Evolutionary conservation across 2,888 invertebrate species (phyloP), one percentile per base, ranked within the genome.

Genomic region (Leptothorax acervorum): DNA sequence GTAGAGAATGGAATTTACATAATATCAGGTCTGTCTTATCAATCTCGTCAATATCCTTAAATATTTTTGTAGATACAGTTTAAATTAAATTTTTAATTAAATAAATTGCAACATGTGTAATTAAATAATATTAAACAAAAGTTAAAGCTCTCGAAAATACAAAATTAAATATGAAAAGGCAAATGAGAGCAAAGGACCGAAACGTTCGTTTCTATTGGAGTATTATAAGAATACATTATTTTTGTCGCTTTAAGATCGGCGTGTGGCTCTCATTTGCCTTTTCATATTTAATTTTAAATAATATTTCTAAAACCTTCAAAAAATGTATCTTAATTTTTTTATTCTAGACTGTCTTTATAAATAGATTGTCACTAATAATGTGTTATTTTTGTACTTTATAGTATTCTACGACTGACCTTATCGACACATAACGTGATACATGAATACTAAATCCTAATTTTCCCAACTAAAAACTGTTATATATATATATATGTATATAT

Each of bases 351-450:
- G n/a, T 12, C 8, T 66, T 78, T 60, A 23, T 39, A 48, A 60
- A 45, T 48, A 45, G 8, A 48, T 48, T 31, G 18, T 15, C 12
- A 28, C 6, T 35, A 15, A 48, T 48, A 5, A 15, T 48, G 48
- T 53, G 9, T 55, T 28, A 1, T 31, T 15, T 15, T 70, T 28
- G 0, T 48, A 60, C 18, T 39, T 60, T 48, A 11, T 28, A 31
- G 2, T 18, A 79, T 48, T 28, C 6, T 48, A 48, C 9, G 48
- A 62, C 4, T 81, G 60, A 71, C 48, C 28, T 81, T 81, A 81
- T 48, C 71, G 60, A 62, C 60, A 65, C 18, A 62, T 51, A 60
- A 31, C 31, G 71, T 51, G 48, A 71, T 81, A 81, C 18, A 15
- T 55, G 23, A 48, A 48, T 23, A 70, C 28, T 31, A 35, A 79